phyloP scores from a whole-genome alignment of 1,140 invertebrate species.

The Penaeus vannamei region DNA sequence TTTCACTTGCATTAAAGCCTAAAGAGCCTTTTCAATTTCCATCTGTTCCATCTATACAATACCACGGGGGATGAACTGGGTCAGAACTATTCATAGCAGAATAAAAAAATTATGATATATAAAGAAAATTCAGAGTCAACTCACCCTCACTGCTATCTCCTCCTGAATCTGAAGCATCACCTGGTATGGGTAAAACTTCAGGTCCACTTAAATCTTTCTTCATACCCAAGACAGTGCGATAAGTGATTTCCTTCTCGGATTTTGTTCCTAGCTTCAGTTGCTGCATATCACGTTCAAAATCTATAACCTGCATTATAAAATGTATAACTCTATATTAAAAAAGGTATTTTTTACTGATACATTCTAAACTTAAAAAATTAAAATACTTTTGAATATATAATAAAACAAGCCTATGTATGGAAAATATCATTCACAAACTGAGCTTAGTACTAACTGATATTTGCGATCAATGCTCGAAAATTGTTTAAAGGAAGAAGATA shows the following conservation, averaged over 20 bases:
- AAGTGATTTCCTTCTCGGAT: conserved; percentile 80
- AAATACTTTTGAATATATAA: too few relatives aligned
- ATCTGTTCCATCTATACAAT: conserved; percentile 67
- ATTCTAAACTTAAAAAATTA: neutral
- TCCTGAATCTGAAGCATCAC: conserved; percentile 67
- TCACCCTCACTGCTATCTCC: conserved; percentile 61
- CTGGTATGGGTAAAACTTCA: conserved; percentile 73
- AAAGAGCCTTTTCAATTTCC: neutral
- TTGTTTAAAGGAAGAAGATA: too few relatives aligned
- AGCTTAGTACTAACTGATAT: too few relatives aligned
- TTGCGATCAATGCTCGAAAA: too few relatives aligned
- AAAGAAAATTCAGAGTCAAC: conserved; percentile 39
- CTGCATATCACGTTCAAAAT: conserved; percentile 91
- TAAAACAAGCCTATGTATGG: too few relatives aligned
- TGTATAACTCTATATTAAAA: conserved; percentile 35
- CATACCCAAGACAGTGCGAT: conserved; percentile 88
- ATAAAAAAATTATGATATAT: neutral
- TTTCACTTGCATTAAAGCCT: neutral
- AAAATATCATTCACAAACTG: too few relatives aligned
- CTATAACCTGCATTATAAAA: conserved; percentile 78
- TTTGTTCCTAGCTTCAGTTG: conserved; percentile 82
- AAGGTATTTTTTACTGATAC: conserved; percentile 9
- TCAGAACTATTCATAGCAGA: neutral
- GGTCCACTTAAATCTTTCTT: conserved; percentile 85
- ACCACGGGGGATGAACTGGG: conserved; percentile 65